Evolutionary conservation across 2,888 invertebrate genomes (phyloP).

Genomic region (Plebejus argus): DNA sequence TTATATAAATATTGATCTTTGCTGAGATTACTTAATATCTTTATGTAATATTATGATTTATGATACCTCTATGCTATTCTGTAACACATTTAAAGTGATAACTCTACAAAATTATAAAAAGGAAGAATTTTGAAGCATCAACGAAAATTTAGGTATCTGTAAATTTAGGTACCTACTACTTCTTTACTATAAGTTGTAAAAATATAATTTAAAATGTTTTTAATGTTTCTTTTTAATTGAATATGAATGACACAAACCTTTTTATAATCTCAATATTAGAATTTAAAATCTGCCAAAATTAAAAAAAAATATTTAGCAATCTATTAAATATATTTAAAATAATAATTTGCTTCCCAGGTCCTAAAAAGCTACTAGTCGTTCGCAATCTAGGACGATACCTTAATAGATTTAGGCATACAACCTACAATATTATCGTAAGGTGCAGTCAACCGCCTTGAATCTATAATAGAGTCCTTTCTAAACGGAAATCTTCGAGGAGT

Average conservation of each 20-base stretch:
- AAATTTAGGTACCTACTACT: too few species aligned
- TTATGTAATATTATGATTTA: neutral
- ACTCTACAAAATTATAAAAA: neutral
- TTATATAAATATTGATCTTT: slow-evolving; percentile 28
- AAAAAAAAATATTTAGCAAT: neutral
- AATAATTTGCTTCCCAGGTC: neutral
- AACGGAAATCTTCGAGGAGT: slow-evolving; percentile 47
- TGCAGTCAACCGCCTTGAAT: slow-evolving; percentile 59
- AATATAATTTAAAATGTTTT: too few species aligned
- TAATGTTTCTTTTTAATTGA: too few species aligned
- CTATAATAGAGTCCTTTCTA: slow-evolving; percentile 61
- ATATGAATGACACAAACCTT: too few species aligned
- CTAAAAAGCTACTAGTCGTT: neutral
- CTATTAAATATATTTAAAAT: too few species aligned
- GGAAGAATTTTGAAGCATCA: neutral
- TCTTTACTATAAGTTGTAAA: too few species aligned
- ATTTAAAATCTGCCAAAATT: neutral
- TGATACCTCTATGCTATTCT: neutral
- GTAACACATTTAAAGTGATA: too few species aligned
- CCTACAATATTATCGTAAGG: slow-evolving; percentile 37
- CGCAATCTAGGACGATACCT: slow-evolving; percentile 18
- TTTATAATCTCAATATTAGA: too few species aligned
- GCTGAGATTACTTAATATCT: neutral
- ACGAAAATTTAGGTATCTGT: neutral
- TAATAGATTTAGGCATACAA: slow-evolving; percentile 17